Percentiles rank a stretch among this genome's conserved stretches.
Evolutionary conservation across 2,113 vertebrate genomes (phyloP).

Genomic region (Lagenorhynchus albirostris): DNA sequence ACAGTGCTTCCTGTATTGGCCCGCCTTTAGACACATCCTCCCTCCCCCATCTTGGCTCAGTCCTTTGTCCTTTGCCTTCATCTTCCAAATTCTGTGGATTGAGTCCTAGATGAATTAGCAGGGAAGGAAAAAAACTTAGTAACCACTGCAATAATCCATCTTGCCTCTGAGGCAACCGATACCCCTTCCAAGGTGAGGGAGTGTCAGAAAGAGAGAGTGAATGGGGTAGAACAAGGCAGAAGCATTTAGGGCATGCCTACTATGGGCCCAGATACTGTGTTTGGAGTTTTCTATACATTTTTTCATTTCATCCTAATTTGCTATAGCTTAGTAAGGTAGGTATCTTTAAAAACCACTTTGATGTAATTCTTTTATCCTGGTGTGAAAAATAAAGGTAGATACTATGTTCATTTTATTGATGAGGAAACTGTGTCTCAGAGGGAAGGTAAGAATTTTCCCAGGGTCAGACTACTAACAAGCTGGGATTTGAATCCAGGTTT

Average conservation of each 20-base stretch:
- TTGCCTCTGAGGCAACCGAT: not conserved
- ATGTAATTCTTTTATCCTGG: not conserved
- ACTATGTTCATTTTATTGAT: not conserved
- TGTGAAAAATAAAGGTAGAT: not conserved
- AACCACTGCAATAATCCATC: not conserved
- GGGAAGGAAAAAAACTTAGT: not conserved
- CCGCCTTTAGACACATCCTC: not conserved
- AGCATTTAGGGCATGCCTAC: not conserved
- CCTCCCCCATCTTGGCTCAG: not conserved
- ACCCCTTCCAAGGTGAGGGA: not conserved
- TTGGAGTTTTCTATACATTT: not conserved
- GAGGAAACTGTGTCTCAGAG: not conserved
- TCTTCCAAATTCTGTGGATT: constrained; percentile 33
- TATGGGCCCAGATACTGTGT: not conserved
- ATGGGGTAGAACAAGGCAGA: not conserved
- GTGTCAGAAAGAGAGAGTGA: not conserved
- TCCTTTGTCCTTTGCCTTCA: not conserved
- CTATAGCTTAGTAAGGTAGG: not conserved
- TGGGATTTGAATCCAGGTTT: constrained; percentile 14
- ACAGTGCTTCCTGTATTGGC: not conserved
- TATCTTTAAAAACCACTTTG: not conserved
- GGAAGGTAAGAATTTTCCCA: not conserved
- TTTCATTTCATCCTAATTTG: constrained; percentile 1
- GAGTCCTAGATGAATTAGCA: constrained; percentile 41
- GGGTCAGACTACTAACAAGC: not conserved